A percentile compares a stretch with the other conserved stretches of the same genome.
Evolutionary conservation across 2,113 vertebrate genomes (phyloP).

Genomic region (Nerophis lumbriciformis): DNA sequence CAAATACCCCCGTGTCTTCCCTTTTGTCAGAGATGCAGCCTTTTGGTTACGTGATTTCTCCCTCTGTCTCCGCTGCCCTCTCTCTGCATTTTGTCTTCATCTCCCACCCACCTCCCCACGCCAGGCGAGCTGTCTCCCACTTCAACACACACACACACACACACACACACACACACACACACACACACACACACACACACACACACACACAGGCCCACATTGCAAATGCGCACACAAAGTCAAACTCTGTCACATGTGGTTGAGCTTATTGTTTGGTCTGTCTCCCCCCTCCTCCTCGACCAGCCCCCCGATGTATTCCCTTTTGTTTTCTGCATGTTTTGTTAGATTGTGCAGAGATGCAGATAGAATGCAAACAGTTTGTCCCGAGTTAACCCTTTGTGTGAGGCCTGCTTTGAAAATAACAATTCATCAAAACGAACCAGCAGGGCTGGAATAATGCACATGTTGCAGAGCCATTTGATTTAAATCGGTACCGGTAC

Average conservation of each 20-base stretch:
- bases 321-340: constrained; percentile 73
- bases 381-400: constrained; percentile 52
- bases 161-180: constrained; percentile 24
- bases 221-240: constrained; percentile 48
- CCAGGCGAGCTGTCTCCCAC: constrained; percentile 62
- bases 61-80: constrained; percentile 59
- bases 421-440: neutral
- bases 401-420: neutral
- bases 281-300: constrained; percentile 36
- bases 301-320: constrained; percentile 61
- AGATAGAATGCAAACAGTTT: constrained; percentile 70
- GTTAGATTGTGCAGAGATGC: constrained; percentile 68
- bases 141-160: constrained; percentile 25
- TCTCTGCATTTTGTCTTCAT: constrained; percentile 64
- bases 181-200: constrained; percentile 17
- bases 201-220: constrained; percentile 13
- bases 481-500: no score
- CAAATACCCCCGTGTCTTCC: constrained; percentile 73
- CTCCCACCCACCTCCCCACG: constrained; percentile 56
- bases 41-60: constrained; percentile 84
- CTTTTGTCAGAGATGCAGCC: constrained; percentile 68
- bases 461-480: no score
- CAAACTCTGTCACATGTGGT: constrained; percentile 67
- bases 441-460: no score
- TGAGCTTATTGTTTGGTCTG: constrained; percentile 72